phyloP scores from a whole-genome alignment of 2,113 vertebrate species.

The Alouatta palliata region DNA sequence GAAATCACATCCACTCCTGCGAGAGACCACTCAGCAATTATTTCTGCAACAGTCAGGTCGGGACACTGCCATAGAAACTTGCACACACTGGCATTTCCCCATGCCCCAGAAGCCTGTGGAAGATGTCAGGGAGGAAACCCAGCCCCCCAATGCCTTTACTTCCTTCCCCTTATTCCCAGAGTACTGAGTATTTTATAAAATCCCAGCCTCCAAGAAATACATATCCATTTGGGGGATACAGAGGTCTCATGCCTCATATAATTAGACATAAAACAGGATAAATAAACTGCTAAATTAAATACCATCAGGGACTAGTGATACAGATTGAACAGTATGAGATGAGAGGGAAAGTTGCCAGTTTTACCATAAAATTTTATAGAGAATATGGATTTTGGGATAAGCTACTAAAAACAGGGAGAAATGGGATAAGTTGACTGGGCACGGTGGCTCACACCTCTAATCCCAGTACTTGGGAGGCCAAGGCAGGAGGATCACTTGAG shows the following conservation, averaged over 20 bases:
- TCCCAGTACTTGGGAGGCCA: too few relatives aligned
- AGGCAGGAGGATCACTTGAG: too few relatives aligned
- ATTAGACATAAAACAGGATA: not conserved
- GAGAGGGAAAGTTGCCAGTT: not conserved
- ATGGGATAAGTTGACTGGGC: not conserved
- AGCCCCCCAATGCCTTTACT: not conserved
- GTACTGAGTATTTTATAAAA: not conserved
- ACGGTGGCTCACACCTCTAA: too few relatives aligned
- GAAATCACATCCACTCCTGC: not conserved
- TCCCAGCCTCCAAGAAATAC: not conserved
- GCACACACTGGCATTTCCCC: not conserved
- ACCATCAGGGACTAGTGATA: not conserved
- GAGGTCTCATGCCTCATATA: not conserved
- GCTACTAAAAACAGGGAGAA: not conserved
- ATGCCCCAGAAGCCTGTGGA: not conserved
- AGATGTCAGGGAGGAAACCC: not conserved
- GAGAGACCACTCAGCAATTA: not conserved
- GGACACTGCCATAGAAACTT: not conserved
- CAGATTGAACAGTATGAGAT: not conserved
- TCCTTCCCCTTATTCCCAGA: not conserved
- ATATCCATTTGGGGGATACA: not conserved
- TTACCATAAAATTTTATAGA: not conserved
- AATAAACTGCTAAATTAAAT: not conserved
- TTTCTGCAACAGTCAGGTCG: not conserved
- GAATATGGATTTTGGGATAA: not conserved